These are phyloP conservation scores for Columbina picui DNA, from an alignment of 2,113 vertebrate species.

Conservation along the genomic window DNA sequence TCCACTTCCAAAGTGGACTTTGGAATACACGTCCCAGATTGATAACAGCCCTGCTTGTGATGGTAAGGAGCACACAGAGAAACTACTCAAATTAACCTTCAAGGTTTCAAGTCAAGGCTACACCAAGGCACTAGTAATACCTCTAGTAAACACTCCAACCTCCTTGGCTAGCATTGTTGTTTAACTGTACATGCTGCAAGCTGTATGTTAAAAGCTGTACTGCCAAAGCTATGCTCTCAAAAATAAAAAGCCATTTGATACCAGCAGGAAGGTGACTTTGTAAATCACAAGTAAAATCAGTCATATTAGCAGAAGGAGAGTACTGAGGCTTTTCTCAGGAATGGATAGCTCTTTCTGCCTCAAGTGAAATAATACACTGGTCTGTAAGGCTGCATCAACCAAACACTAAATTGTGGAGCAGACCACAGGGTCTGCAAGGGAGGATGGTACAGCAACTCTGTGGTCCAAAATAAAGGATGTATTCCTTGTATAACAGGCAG, in stretches of 20 bases:
- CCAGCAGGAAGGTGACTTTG: not conserved
- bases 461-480: not conserved
- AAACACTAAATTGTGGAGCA: not conserved
- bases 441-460: not conserved
- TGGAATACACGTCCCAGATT: not conserved
- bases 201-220: not conserved
- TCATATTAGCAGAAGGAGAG: not conserved
- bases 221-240: not conserved
- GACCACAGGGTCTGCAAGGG: not conserved
- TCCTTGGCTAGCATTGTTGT: not conserved
- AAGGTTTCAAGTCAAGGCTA: not conserved
- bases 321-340: not conserved
- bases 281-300: not conserved
- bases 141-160: not conserved
- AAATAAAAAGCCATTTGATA: not conserved
- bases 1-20: not conserved
- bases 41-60: not conserved
- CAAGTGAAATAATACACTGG: not conserved
- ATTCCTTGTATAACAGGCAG: not conserved
- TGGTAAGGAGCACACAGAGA: not conserved
- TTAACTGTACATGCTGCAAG: not conserved
- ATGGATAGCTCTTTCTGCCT: not conserved
- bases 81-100: not conserved
- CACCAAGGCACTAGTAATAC: not conserved
- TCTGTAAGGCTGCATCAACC: not conserved